phyloP scores from a whole-genome alignment of 2,113 vertebrate genomes.

The Erythrocercus mccallii region DNA sequence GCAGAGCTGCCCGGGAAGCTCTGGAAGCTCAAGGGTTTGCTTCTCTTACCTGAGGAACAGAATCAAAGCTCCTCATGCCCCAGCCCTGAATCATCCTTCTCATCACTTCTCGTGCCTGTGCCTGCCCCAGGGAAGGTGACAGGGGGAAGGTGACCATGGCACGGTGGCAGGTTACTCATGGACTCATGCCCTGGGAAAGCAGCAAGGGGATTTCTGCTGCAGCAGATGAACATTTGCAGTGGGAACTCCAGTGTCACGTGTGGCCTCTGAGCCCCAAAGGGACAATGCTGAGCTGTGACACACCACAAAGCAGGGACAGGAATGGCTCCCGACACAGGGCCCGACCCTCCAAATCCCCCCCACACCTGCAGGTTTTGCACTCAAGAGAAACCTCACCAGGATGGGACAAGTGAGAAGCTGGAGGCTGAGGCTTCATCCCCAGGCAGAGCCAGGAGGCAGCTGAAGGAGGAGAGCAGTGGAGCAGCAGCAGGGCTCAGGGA shows the following conservation, averaged over 20 bases:
- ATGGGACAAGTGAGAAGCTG: rapidly evolving
- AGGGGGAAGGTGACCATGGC: background rate
- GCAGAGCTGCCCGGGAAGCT: background rate
- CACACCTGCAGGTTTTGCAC: background rate
- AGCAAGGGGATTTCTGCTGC: background rate
- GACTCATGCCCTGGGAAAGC: background rate
- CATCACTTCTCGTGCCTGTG: background rate
- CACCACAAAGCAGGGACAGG: background rate
- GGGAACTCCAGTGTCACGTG: background rate
- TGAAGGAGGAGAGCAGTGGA: background rate
- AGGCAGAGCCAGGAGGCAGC: background rate
- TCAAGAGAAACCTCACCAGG: background rate
- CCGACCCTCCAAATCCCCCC: background rate
- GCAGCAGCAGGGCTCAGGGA: background rate
- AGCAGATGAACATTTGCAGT: background rate
- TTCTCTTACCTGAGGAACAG: background rate
- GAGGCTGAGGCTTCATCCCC: background rate
- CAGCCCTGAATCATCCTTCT: background rate
- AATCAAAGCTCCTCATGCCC: background rate
- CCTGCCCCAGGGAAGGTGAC: background rate
- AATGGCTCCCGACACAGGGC: background rate
- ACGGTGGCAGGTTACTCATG: background rate
- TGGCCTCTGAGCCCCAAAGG: background rate
- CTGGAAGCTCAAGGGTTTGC: background rate
- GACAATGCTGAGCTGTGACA: background rate